A percentile compares a stretch with the other conserved stretches of the same genome.
Evolutionary conservation across 2,888 invertebrate species (phyloP).

Genomic region (Drosophila heteroneura): DNA sequence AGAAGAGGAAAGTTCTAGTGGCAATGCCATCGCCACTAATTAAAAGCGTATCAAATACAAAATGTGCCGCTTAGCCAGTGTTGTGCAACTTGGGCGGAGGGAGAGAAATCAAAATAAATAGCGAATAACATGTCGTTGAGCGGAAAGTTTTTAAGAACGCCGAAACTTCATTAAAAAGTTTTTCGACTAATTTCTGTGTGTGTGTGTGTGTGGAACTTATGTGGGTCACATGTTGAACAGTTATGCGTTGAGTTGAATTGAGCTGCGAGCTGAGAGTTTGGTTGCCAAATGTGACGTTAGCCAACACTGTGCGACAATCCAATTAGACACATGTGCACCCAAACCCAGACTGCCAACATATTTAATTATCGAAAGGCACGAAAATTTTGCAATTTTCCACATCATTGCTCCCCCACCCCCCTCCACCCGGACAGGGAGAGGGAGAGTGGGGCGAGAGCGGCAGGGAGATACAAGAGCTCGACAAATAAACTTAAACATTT

Average conservation of each 20-base stretch:
- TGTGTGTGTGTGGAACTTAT: conserved; percentile 52
- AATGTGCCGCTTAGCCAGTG: conserved; percentile 60
- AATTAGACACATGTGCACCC: conserved; percentile 70
- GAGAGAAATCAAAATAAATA: conserved; percentile 74
- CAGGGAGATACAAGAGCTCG: conserved; percentile 3
- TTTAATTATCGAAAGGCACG: conserved; percentile 73
- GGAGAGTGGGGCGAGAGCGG: background rate
- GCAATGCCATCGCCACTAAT: conserved; percentile 67
- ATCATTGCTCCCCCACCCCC: conserved; percentile 54
- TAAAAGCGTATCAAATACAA: conserved; percentile 75
- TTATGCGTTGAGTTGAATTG: background rate
- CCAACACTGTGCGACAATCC: conserved; percentile 73
- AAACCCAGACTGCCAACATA: conserved; percentile 48
- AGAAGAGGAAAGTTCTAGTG: conserved; percentile 60
- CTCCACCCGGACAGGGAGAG: too few relatives aligned
- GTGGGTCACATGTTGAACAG: conserved; percentile 54
- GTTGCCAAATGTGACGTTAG: conserved; percentile 52
- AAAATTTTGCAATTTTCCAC: conserved; percentile 75
- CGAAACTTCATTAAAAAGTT: conserved; percentile 78
- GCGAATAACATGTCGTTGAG: conserved; percentile 67
- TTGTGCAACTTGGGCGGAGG: conserved; percentile 32
- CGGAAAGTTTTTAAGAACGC: conserved; percentile 73
- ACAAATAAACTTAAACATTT: conserved; percentile 61
- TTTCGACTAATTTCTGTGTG: conserved; percentile 32
- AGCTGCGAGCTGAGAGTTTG: conserved; percentile 17